Base-by-base conservation (phyloP, 2,797 vertebrate species). In the Lacerta agilis region DNA sequence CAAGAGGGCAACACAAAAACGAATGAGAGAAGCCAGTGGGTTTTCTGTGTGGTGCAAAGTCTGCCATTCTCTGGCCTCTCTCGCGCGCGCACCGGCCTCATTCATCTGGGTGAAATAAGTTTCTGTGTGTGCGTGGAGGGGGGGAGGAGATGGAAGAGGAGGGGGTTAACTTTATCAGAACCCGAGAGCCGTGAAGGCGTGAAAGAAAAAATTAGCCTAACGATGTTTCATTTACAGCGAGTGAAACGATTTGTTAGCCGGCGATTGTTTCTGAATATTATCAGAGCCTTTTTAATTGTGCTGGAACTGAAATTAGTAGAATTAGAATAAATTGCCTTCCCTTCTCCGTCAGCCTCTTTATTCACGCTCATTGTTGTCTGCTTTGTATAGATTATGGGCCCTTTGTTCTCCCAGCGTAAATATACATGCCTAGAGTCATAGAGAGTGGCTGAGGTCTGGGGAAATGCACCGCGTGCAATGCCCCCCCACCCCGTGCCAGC, bases 231-330 rank as follows among this genome's bases (percentile, higher is more conserved):
- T 98, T 98, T 98, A 97, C 97, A 97, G 98, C 98, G 97, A 97
- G 97, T 97, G 97, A 98, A 98, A 97, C 96, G 97, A 97, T 98
- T 97, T 98, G 98, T 98, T 97, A 97, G 97, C 94, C 88, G 94
- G 94, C 95, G 93, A 97, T 98, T 98, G 98, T 98, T 98, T 98
- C 97, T 96, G 94, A 97, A 97, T 96, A 97, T 98, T 98, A 98
- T 99, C 98, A 97, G 97, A 95, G 96, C 95, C 95, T 96, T 98
- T 95, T 98, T 99, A 99, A 99, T 99, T 98, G 98, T 97, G 98
- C 98, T 98, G 98, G 97, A 98, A 98, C 98, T 97, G 98, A 98
- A 98, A 99, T 98, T 98, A 98, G 98, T 97, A 97, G 98, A 98
- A 98, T 98, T 98, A 98, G 97, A 98, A 97, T 95, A 98, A 98